phyloP scores from a whole-genome alignment of 2,113 vertebrate species.

The Planiliza haematocheilus region DNA sequence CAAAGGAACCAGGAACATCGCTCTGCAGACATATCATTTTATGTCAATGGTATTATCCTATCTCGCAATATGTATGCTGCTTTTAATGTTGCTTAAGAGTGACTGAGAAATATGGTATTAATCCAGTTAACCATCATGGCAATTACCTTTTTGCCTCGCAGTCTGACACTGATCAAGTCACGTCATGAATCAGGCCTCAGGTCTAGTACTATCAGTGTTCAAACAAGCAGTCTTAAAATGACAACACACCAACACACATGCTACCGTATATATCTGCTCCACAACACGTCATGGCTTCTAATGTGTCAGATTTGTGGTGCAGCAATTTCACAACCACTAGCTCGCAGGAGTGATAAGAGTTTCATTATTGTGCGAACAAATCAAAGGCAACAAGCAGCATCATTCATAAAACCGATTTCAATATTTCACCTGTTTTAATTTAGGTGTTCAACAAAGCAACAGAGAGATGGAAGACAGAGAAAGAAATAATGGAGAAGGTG shows the following conservation, averaged over 20 bases:
- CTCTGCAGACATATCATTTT: not conserved
- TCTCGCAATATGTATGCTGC: constrained; percentile 31
- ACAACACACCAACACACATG: constrained; percentile 63
- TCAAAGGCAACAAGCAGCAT: constrained; percentile 80
- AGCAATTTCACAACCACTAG: constrained; percentile 83
- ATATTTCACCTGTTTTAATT: constrained; percentile 83
- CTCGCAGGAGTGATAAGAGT: constrained; percentile 79
- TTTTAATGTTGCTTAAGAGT: constrained; percentile 38
- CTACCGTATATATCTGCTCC: constrained; percentile 62
- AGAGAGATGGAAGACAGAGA: constrained; percentile 68
- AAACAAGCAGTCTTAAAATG: constrained; percentile 60
- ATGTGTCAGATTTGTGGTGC: constrained; percentile 76
- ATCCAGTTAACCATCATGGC: constrained; percentile 48
- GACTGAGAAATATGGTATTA: constrained; percentile 42
- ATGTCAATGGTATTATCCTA: constrained; percentile 13
- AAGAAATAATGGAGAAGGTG: constrained; percentile 73
- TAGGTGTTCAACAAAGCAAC: constrained; percentile 78
- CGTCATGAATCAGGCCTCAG: constrained; percentile 48
- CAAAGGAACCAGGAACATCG: not conserved
- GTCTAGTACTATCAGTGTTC: constrained; percentile 63
- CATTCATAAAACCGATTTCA: constrained; percentile 79
- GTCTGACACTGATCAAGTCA: constrained; percentile 59
- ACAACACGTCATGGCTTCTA: constrained; percentile 77
- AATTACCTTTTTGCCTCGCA: constrained; percentile 54
- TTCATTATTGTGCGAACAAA: constrained; percentile 81